Conservation (phyloP, 2,113 vertebrate species). For the Daboia siamensis region DNA sequence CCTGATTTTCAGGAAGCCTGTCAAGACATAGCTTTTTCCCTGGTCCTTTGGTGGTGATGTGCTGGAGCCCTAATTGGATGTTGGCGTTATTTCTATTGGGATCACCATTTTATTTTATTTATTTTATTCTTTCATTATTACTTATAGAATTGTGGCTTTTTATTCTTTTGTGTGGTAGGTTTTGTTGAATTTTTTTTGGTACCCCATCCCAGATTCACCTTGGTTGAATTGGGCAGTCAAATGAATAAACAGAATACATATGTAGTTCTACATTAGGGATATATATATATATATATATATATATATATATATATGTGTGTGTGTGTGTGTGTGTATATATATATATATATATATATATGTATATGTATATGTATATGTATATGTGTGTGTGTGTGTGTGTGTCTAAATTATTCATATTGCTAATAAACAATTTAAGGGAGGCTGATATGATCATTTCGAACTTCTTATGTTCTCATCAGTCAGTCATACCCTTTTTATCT, state of each 20-base stretch:
- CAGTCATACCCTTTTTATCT: too few relatives aligned
- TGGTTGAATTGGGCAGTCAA: neutral
- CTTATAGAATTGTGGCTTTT: neutral
- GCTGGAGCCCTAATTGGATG: neutral
- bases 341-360: too few relatives aligned
- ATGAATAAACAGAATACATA: neutral
- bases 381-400: too few relatives aligned
- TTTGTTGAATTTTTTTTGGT: neutral
- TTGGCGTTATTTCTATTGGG: neutral
- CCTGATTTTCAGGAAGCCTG: neutral
- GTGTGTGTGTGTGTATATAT: too few relatives aligned
- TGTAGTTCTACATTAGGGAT: neutral
- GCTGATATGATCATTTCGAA: too few relatives aligned
- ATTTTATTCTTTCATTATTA: neutral
- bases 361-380: too few relatives aligned
- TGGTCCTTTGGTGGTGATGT: neutral
- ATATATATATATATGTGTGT: too few relatives aligned
- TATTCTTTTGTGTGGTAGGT: neutral
- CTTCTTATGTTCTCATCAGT: too few relatives aligned
- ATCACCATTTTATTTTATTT: neutral
- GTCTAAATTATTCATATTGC: too few relatives aligned
- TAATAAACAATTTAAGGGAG: too few relatives aligned
- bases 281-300: too few relatives aligned
- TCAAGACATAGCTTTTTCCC: neutral
- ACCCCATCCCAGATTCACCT: neutral